These are phyloP conservation scores for Trichogramma pretiosum DNA, from an alignment of 1,140 invertebrate genomes.

Conservation along the genomic window DNA sequence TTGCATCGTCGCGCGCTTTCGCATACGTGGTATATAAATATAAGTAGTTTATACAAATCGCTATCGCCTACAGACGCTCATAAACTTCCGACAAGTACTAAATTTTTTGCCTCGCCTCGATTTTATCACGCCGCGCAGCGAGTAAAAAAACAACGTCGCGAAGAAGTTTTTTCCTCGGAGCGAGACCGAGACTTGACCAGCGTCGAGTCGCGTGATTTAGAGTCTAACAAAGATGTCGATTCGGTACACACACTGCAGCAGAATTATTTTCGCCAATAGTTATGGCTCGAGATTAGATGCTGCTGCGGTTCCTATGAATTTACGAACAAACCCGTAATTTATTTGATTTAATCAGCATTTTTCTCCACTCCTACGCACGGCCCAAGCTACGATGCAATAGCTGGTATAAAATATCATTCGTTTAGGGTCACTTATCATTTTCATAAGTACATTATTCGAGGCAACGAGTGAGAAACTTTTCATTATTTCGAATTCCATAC, in stretches of 20 bases:
- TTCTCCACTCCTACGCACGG: not conserved
- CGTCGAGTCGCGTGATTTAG: slow-evolving; percentile 12
- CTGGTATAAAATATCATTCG: too few species aligned
- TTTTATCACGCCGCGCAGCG: slow-evolving; percentile 6
- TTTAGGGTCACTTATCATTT: too few species aligned
- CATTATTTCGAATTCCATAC: not conserved
- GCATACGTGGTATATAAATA: too few species aligned
- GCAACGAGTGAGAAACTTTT: too few species aligned
- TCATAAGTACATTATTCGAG: too few species aligned
- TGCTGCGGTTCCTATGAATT: too few species aligned
- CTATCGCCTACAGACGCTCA: slow-evolving; percentile 12
- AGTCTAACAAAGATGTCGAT: slow-evolving; percentile 8
- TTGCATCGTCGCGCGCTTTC: slow-evolving; percentile 27
- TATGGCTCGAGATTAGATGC: too few species aligned
- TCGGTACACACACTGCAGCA: not conserved
- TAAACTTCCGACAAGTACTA: slow-evolving; percentile 12
- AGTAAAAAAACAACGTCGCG: not conserved
- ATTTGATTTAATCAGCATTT: too few species aligned
- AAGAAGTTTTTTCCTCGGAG: not conserved
- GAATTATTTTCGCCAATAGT: too few species aligned
- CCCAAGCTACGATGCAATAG: too few species aligned
- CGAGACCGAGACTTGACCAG: not conserved
- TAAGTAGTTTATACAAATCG: slow-evolving; percentile 16
- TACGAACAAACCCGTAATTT: too few species aligned
- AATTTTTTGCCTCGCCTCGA: slow-evolving; percentile 6